Percentiles rank a stretch among this genome's conserved stretches.
phyloP scores from a whole-genome alignment of 2,888 invertebrate genomes.

The Oscheius sp. region DNA sequence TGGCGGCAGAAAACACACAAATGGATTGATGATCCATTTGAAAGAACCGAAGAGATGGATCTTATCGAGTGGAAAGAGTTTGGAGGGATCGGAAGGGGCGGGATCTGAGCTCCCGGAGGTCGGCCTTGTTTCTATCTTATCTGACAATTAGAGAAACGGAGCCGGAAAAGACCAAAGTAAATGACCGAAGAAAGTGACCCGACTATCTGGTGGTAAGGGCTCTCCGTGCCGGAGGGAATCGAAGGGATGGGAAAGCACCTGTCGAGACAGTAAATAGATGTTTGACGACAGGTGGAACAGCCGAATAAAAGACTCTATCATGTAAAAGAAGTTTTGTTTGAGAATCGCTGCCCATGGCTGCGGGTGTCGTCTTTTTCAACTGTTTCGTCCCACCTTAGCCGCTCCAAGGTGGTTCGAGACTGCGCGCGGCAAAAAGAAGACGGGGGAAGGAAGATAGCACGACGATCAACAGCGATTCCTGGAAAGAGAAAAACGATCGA shows the following conservation, averaged over 20 bases:
- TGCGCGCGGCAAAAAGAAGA: constrained; percentile 27
- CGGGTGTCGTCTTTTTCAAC: constrained; percentile 27
- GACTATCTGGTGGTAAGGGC: neutral
- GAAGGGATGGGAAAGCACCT: neutral
- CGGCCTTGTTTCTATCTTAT: neutral
- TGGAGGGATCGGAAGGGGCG: neutral
- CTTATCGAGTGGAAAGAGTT: neutral
- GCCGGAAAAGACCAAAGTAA: neutral
- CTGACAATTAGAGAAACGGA: neutral
- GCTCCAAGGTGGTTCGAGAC: constrained; percentile 31
- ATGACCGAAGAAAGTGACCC: neutral
- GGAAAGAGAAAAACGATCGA: neutral
- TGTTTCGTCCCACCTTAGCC: constrained; percentile 29
- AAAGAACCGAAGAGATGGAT: no score
- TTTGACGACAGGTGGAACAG: constrained; percentile 4
- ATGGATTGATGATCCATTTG: constrained; percentile 26
- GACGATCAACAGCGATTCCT: constrained; percentile 3
- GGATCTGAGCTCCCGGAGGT: neutral
- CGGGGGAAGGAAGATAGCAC: no score
- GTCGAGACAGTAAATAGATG: neutral
- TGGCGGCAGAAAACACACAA: constrained; percentile 24
- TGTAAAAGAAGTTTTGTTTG: no score
- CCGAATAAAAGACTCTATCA: neutral
- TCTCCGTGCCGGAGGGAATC: neutral
- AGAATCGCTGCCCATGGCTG: neutral